Percentiles rank a stretch among this genome's conserved stretches.
phyloP scores from a whole-genome alignment of 2,113 vertebrate genomes.

The Cervus canadensis region DNA sequence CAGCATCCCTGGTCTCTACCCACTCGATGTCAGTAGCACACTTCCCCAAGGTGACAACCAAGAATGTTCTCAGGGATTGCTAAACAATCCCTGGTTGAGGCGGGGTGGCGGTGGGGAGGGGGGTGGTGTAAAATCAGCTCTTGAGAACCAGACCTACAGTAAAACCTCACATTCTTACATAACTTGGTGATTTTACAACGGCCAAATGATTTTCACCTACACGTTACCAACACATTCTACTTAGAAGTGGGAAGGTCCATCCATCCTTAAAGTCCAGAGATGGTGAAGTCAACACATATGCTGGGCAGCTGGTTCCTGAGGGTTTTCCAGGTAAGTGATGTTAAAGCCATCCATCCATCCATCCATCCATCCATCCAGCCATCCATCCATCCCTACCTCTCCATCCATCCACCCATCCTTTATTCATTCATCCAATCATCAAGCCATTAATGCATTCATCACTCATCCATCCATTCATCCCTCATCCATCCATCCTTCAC shows the following conservation, averaged over 20 bases:
- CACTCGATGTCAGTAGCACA: background rate
- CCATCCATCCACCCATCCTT: background rate
- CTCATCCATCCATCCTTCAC: background rate
- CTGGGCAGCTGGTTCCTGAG: background rate
- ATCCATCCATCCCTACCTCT: background rate
- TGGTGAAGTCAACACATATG: too few species aligned
- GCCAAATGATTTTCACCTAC: background rate
- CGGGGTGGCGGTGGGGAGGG: rapidly evolving
- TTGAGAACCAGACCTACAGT: background rate
- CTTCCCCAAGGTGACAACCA: too few species aligned
- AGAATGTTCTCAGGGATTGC: background rate
- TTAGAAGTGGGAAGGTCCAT: background rate
- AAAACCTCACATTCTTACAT: background rate
- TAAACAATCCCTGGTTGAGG: background rate
- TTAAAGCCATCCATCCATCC: background rate
- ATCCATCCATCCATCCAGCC: background rate
- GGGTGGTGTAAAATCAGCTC: background rate
- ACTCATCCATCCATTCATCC: too few species aligned
- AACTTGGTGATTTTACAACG: background rate
- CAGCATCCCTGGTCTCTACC: background rate
- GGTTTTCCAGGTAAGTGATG: background rate
- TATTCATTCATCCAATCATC: too few species aligned
- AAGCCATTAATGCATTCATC: background rate
- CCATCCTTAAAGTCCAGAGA: background rate
- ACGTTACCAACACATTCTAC: background rate